Percentiles rank a stretch among this genome's conserved stretches.
These are phyloP conservation scores for Circaetus gallicus DNA, from an alignment of 2,113 vertebrate species.

Conservation along the genomic window DNA sequence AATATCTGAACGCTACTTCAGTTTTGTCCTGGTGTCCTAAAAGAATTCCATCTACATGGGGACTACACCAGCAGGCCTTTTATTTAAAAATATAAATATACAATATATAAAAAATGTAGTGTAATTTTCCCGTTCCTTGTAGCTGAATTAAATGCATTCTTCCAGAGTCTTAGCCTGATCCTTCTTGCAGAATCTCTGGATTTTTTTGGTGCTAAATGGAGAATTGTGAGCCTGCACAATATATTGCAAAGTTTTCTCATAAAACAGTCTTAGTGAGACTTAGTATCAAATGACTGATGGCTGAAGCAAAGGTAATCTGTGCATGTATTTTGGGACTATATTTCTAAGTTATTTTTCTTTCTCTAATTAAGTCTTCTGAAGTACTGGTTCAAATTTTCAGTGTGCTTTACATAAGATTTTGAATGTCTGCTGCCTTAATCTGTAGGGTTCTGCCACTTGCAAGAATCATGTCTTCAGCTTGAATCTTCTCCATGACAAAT, in stretches of 20 bases:
- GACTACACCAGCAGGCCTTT: neutral
- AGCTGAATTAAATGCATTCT: neutral
- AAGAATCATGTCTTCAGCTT: slow-evolving; percentile 1
- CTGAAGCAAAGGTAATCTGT: neutral
- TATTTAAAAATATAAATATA: neutral
- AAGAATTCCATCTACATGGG: neutral
- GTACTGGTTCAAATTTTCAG: neutral
- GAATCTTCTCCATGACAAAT: neutral
- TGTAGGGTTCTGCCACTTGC: neutral
- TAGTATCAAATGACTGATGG: neutral
- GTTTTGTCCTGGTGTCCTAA: neutral
- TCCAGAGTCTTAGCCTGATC: neutral
- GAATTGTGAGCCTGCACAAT: neutral
- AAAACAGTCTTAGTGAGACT: neutral
- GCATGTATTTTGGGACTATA: neutral
- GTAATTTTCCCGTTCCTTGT: neutral
- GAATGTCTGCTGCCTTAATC: slow-evolving; percentile 47
- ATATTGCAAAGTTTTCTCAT: neutral
- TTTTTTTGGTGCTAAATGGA: slow-evolving; percentile 43
- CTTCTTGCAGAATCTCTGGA: neutral
- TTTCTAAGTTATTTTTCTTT: neutral
- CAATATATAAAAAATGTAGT: neutral
- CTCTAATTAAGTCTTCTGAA: neutral
- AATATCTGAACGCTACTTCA: neutral
- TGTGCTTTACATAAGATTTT: neutral